These are phyloP conservation scores for Oxytorus armatus DNA, from an alignment of 2,888 invertebrate species.

Conservation along the genomic window DNA sequence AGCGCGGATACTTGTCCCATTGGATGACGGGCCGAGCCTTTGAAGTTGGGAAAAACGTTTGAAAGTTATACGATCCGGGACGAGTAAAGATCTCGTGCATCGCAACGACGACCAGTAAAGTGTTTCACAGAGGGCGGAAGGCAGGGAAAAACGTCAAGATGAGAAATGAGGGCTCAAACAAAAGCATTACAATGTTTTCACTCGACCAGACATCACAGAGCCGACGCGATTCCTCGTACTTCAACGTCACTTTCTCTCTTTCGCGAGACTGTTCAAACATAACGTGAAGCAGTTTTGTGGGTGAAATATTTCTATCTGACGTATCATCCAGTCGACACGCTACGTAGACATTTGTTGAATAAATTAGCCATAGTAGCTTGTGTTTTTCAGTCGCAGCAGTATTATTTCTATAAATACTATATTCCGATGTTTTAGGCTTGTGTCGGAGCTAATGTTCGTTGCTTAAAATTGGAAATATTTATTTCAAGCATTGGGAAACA, in stretches of 20 bases:
- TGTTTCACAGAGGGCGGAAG: not conserved
- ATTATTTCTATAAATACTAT: not conserved
- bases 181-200: slow-evolving; percentile 26
- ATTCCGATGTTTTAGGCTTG: not conserved
- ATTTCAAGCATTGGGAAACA: not conserved
- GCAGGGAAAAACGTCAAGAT: slow-evolving; percentile 4
- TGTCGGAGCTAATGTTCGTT: not conserved
- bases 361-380: slow-evolving; percentile 34
- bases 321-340: not conserved
- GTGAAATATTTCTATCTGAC: slow-evolving; percentile 18
- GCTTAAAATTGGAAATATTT: not conserved
- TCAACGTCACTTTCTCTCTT: not conserved
- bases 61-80: slow-evolving; percentile 17
- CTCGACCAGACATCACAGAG: not conserved
- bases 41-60: slow-evolving; percentile 54
- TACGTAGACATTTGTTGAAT: slow-evolving; percentile 18
- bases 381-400: not conserved
- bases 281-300: slow-evolving; percentile 4
- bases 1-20: slow-evolving; percentile 20
- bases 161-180: slow-evolving; percentile 16
- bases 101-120: not conserved
- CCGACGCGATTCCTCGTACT: slow-evolving; percentile 7
- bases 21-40: slow-evolving; percentile 32
- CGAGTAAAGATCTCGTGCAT: not conserved
- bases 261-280: slow-evolving; percentile 8